Percentiles rank a stretch among this genome's conserved stretches.
These are phyloP conservation scores for Cryptops parisi DNA, from an alignment of 2,888 invertebrate species.

Conservation along the genomic window DNA sequence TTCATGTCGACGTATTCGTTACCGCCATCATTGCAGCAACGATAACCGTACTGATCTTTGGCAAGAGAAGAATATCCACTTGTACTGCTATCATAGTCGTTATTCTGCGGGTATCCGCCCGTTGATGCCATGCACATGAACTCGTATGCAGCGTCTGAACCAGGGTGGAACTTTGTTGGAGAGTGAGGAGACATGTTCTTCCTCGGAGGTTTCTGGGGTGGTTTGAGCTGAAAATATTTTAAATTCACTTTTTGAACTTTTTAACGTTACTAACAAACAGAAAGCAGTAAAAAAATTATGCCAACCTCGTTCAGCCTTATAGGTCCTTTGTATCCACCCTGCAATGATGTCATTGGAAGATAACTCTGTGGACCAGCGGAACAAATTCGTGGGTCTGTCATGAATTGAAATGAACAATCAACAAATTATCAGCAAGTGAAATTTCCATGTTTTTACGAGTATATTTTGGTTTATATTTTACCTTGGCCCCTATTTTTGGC, in stretches of 20 bases:
- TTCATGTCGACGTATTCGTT: constrained; percentile 22
- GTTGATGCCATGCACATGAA: constrained; percentile 21
- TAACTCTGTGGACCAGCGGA: constrained; percentile 31
- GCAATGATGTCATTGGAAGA: constrained; percentile 39
- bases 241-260: background rate
- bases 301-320: constrained; percentile 32
- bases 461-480: background rate
- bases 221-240: constrained; percentile 49
- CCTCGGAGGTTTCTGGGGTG: constrained; percentile 78
- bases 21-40: background rate
- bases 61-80: background rate
- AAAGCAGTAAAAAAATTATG: background rate
- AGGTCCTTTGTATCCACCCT: constrained; percentile 42
- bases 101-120: constrained; percentile 11
- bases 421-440: background rate
- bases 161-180: constrained; percentile 16
- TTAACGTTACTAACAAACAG: no score
- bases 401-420: background rate
- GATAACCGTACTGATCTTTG: background rate
- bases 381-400: background rate
- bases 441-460: background rate
- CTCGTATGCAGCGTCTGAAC: constrained; percentile 17
- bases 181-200: constrained; percentile 49
- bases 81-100: background rate
- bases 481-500: background rate